Conservation (phyloP, 2,888 invertebrate genomes). For the Nebria brevicollis region DNA sequence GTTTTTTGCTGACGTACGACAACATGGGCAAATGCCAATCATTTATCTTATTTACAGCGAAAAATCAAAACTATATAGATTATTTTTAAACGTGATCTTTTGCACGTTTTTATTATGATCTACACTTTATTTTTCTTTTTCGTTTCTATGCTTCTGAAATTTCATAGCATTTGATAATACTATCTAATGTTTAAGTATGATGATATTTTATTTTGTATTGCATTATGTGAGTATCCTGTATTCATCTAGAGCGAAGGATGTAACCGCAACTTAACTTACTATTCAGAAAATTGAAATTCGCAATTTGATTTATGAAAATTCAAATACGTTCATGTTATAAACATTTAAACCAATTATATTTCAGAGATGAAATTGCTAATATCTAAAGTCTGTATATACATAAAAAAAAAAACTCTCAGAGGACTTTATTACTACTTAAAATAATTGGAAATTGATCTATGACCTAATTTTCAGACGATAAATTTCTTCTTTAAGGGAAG, state of each 20-base stretch:
- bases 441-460: slow-evolving; percentile 4
- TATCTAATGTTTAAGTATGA: neutral
- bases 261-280: too few species aligned
- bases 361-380: neutral
- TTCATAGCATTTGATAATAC: neutral
- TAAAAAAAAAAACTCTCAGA: neutral
- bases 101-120: neutral
- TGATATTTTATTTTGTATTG: neutral
- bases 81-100: slow-evolving; percentile 1
- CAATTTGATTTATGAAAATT: neutral
- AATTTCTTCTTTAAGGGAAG: neutral
- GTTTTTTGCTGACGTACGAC: neutral
- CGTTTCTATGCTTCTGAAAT: neutral
- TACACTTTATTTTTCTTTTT: neutral
- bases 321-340: neutral
- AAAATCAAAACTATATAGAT: neutral
- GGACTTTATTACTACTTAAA: neutral
- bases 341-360: neutral
- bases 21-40: slow-evolving; percentile 1
- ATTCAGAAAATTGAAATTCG: neutral
- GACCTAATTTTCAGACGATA: slow-evolving; percentile 5
- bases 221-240: neutral
- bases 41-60: neutral
- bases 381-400: neutral
- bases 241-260: too few species aligned